Evolutionary conservation across 2,797 vertebrate species (phyloP), one percentile per base, ranked within the genome.

Genomic region (Aselliscus stoliczkanus): DNA sequence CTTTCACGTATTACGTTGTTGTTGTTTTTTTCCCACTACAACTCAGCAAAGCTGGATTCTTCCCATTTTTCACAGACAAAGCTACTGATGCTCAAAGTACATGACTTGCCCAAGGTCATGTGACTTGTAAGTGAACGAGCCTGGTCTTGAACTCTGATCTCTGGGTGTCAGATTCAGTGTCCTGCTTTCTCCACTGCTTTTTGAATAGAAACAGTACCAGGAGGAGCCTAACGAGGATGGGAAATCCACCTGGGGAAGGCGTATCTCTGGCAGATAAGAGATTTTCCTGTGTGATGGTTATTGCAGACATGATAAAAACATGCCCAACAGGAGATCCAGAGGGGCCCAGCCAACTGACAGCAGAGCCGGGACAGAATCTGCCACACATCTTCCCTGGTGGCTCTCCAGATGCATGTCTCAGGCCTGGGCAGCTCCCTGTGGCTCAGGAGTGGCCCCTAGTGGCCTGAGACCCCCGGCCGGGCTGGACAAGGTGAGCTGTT

Each of bases 1-100:
- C 1, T 0, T 5, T 60, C 5, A 1, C 3, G 0, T 2, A 27
- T 42, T n/a, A 42, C 18, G 52, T 54, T 50, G 47, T 44, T 44
- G 42, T 47, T 47, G 11, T 77, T 47, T 93, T 39, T 29, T 83
- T 31, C 31, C 37, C 50, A 21, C 17, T 1, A 42, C n/a, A 34
- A 6, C 5, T 47, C 37, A 39, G 39, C 18, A n/a, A 42, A 54
- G 50, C 7, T 23, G 37, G 11, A 11, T 11, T 12, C 25, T 47
- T 21, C 20, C 23, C 2, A 0, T 13, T 47, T 70, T 56, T 72
- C 17, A 17, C 34, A 62, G 83, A 50, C 9, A 5, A 42, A 37
- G 21, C 69, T 31, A 5, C 37, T 4, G 0, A 23, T 0, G 15
- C 18, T 58, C n/a, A 70, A 77, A 11, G 11, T 20, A 9, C 11